These are phyloP conservation scores for Trichogramma pretiosum DNA, from an alignment of 1,140 invertebrate species.

Conservation along the genomic window DNA sequence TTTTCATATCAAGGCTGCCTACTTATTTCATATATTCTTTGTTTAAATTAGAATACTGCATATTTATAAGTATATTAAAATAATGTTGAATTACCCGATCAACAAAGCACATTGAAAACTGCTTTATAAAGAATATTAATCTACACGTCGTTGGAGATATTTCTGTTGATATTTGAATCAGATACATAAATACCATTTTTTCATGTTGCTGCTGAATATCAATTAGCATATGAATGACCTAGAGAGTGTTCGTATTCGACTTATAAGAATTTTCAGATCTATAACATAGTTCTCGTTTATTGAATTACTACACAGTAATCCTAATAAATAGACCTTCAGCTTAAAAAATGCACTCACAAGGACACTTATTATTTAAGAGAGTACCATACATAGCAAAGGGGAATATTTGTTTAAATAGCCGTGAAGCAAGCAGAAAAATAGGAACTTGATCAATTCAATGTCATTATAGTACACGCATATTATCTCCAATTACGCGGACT, in stretches of 20 bases:
- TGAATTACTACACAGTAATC: constrained; percentile 7
- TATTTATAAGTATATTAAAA: neutral
- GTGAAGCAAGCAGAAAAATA: constrained; percentile 10
- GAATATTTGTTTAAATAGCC: constrained; percentile 4
- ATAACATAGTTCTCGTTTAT: constrained; percentile 1
- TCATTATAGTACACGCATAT: constrained; percentile 18
- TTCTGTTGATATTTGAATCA: no score
- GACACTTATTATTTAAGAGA: constrained; percentile 10
- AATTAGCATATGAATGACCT: no score
- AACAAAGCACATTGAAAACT: no score
- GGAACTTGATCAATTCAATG: constrained; percentile 16
- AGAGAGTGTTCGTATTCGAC: no score
- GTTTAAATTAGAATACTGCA: no score
- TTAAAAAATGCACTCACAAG: constrained; percentile 9
- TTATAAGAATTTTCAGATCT: neutral
- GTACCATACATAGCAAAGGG: constrained; percentile 1
- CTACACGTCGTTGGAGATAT: no score
- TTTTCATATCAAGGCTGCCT: constrained; percentile 11
- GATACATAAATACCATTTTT: no score
- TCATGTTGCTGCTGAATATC: no score
- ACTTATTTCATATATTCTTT: no score
- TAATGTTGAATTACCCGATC: neutral
- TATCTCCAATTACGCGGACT: constrained; percentile 18
- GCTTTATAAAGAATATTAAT: no score
- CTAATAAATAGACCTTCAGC: constrained; percentile 3